phyloP scores from a whole-genome alignment of 2,113 vertebrate species.

The Catharus minimus region DNA sequence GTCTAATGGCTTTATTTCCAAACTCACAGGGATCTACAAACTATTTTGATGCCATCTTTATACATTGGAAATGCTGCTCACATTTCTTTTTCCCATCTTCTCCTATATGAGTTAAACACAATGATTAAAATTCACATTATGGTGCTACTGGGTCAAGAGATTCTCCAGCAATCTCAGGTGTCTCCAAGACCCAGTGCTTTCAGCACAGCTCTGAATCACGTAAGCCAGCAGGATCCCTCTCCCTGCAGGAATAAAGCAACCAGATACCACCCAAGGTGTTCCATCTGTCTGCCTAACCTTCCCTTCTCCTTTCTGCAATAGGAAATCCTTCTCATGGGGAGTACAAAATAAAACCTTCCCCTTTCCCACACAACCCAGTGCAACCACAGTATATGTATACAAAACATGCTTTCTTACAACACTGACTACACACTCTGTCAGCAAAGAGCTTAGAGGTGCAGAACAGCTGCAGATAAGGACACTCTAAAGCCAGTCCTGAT shows the following conservation, averaged over 20 bases:
- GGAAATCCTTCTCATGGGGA: background rate
- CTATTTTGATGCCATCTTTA: background rate
- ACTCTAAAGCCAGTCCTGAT: background rate
- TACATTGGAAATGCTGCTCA: background rate
- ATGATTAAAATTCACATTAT: background rate
- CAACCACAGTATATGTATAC: accelerated
- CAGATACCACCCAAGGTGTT: background rate
- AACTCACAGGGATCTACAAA: background rate
- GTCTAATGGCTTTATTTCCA: background rate
- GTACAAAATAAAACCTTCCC: background rate
- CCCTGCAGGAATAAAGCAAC: background rate
- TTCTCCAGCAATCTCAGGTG: background rate
- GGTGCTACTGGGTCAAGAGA: background rate
- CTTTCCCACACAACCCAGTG: background rate
- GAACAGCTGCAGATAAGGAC: background rate
- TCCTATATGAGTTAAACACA: background rate
- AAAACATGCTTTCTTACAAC: background rate
- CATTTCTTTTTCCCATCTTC: background rate
- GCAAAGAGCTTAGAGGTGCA: background rate
- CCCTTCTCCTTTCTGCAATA: background rate
- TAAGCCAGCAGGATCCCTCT: background rate
- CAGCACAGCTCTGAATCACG: background rate
- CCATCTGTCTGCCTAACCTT: background rate
- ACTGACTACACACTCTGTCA: accelerated
- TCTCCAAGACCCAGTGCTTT: background rate